phyloP scores from a whole-genome alignment of 2,888 invertebrate species.

The Galeopsomyia nigrocyanea region DNA sequence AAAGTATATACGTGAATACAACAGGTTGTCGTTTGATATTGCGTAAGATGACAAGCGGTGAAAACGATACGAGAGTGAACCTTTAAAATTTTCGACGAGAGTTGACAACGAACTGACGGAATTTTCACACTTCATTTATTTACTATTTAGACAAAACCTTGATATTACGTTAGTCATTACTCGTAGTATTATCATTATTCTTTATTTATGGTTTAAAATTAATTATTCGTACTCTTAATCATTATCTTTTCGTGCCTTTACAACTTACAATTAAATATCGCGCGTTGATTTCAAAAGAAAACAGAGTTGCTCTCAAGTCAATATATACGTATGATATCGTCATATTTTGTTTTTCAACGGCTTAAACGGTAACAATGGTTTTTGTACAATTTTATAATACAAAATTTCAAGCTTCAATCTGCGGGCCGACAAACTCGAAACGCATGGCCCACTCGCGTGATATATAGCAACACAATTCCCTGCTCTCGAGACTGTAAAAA shows the following conservation, averaged over 20 bases:
- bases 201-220: conserved; percentile 30
- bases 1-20: conserved; percentile 26
- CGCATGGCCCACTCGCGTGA: background rate
- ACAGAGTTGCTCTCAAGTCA: conserved; percentile 40
- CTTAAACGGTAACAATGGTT: conserved; percentile 23
- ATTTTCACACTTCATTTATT: conserved; percentile 28
- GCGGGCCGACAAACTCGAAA: too few relatives aligned
- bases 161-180: conserved; percentile 1
- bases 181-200: background rate
- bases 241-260: conserved; percentile 36
- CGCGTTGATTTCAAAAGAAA: conserved; percentile 30
- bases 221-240: conserved; percentile 4
- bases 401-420: conserved; percentile 21
- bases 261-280: conserved; percentile 19
- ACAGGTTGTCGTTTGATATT: conserved; percentile 1
- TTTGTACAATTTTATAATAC: conserved; percentile 47
- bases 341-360: conserved; percentile 25
- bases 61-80: conserved; percentile 23
- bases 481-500: conserved; percentile 30
- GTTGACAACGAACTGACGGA: conserved; percentile 26
- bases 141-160: conserved; percentile 24
- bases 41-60: conserved; percentile 21
- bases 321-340: conserved; percentile 19
- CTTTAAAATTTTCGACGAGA: conserved; percentile 2
- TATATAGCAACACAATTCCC: background rate